Percentiles rank a stretch among this genome's conserved stretches.
These are phyloP conservation scores for Amazona vittata DNA, from an alignment of 2,113 vertebrate genomes.

Conservation along the genomic window DNA sequence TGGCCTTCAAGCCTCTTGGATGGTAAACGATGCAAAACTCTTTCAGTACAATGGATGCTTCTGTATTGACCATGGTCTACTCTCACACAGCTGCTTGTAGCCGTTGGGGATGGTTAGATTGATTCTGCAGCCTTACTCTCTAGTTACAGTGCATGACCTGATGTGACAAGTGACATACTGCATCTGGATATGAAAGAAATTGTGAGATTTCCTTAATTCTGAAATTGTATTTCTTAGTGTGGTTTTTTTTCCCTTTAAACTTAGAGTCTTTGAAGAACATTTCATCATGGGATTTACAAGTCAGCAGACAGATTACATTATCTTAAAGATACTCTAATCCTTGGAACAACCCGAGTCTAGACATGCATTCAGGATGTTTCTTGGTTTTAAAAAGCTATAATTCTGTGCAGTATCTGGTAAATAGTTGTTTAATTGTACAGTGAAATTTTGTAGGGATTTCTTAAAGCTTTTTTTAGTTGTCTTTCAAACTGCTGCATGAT, in stretches of 20 bases:
- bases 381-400: neutral
- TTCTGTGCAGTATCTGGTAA: neutral
- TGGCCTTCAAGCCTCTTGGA: neutral
- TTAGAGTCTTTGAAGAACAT: neutral
- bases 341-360: neutral
- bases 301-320: neutral
- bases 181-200: neutral
- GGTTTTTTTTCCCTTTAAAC: neutral
- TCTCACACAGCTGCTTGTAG: neutral
- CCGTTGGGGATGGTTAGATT: neutral
- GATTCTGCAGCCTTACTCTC: neutral
- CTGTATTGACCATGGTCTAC: neutral
- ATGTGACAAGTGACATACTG: neutral
- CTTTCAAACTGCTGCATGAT: neutral
- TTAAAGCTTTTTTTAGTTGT: neutral
- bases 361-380: neutral
- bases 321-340: neutral
- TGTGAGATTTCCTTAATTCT: neutral
- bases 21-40: neutral
- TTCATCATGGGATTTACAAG: neutral
- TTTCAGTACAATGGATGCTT: neutral
- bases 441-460: neutral
- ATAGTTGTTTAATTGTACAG: neutral
- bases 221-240: neutral
- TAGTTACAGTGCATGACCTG: rapidly evolving